Percentiles rank a stretch among this genome's conserved stretches.
phyloP scores from a whole-genome alignment of 1,140 invertebrate genomes.

The Uloborus diversus region DNA sequence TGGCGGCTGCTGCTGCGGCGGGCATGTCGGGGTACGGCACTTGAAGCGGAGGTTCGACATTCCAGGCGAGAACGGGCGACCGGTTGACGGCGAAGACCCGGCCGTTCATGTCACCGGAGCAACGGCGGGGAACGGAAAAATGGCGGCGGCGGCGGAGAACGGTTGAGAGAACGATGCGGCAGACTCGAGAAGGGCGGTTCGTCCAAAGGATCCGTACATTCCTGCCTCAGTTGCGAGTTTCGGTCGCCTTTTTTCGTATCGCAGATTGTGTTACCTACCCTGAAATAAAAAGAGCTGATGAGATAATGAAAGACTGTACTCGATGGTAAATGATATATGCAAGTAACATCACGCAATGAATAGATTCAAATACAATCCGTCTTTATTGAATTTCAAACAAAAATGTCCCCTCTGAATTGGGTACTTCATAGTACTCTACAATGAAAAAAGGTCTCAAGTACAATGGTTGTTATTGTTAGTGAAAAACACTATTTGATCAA shows the following conservation, averaged over 20 bases:
- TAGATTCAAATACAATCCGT: not conserved
- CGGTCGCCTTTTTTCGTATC: not conserved
- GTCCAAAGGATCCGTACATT: conserved; percentile 24
- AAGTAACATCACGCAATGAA: no score
- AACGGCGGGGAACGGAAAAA: not conserved
- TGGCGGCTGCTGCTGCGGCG: conserved; percentile 44
- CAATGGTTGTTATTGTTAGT: no score
- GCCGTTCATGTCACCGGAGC: conserved; percentile 38
- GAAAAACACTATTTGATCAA: no score
- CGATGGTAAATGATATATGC: no score
- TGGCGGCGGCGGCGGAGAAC: not conserved
- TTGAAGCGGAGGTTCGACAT: conserved; percentile 28
- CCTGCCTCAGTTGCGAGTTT: conserved; percentile 12
- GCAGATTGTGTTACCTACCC: not conserved
- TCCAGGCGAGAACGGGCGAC: conserved; percentile 36
- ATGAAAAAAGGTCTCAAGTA: no score
- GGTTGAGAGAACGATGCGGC: no score
- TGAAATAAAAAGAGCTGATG: not conserved
- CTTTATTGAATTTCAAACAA: no score
- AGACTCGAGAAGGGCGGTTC: not conserved
- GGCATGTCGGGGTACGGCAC: conserved; percentile 44
- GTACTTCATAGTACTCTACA: no score
- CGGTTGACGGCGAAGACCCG: conserved; percentile 46
- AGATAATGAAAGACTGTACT: no score
- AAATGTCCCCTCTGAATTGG: no score